Conservation (phyloP, 64 coral and sea anemone genomes). For the Orbicella faveolata region DNA sequence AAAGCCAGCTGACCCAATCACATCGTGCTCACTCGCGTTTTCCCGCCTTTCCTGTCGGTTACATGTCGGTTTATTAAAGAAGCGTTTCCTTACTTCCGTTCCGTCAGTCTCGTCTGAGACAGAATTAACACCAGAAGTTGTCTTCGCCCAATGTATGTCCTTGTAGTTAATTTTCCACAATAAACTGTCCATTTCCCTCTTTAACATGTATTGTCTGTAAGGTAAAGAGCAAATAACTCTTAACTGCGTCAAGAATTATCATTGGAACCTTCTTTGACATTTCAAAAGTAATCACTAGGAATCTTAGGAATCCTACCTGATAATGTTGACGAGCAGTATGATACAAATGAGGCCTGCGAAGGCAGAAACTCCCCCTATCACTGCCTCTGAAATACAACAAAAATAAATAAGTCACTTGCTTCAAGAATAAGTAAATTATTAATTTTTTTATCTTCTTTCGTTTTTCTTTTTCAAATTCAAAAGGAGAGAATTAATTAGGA, state of each 20-base stretch:
- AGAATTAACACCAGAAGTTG: neutral
- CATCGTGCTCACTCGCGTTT: too few species aligned
- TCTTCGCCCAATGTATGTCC: constrained; percentile 48
- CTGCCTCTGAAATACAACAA: neutral
- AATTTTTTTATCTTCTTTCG: too few species aligned
- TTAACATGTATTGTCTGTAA: constrained; percentile 77
- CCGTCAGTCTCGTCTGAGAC: constrained; percentile 15
- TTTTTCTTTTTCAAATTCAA: too few species aligned
- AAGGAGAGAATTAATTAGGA: too few species aligned
- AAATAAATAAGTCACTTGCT: neutral
- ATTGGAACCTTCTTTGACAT: neutral
- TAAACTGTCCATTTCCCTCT: constrained; percentile 69
- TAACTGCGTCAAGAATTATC: neutral
- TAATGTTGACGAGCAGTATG: neutral
- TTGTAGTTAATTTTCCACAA: constrained; percentile 92
- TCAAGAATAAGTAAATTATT: too few species aligned
- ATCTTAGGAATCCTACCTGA: neutral
- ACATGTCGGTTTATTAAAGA: too few species aligned
- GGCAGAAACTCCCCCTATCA: constrained; percentile 6
- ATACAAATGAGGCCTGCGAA: neutral
- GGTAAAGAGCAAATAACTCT: neutral
- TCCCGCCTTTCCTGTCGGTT: too few species aligned
- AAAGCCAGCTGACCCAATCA: too few species aligned
- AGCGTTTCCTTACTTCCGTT: neutral
- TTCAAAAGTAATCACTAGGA: neutral